These are phyloP conservation scores for Thunnus maccoyii DNA, from an alignment of 2,113 vertebrate species.

Conservation along the genomic window DNA sequence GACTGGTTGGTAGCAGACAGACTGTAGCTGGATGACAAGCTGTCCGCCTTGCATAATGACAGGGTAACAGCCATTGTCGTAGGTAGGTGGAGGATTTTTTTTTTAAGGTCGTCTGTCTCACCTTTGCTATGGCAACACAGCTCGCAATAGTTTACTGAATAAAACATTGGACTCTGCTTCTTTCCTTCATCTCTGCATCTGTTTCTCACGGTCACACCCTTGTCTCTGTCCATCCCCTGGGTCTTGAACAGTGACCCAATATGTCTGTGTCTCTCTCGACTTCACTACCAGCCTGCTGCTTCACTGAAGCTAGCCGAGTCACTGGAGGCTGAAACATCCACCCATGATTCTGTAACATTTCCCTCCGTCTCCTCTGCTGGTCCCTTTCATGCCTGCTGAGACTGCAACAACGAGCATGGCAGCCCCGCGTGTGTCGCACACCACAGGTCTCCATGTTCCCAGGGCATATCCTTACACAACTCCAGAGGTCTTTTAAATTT, in stretches of 20 bases:
- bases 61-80: neutral
- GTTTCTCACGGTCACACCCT: constrained; percentile 7
- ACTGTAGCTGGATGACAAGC: neutral
- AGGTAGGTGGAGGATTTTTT: neutral
- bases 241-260: constrained; percentile 5
- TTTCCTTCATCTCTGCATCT: neutral
- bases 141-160: neutral
- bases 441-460: constrained; percentile 53
- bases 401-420: constrained; percentile 56
- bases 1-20: constrained; percentile 6
- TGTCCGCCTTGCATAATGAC: neutral
- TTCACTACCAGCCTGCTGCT: constrained; percentile 24
- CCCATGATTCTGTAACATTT: constrained; percentile 38
- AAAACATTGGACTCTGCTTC: neutral
- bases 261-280: constrained; percentile 22
- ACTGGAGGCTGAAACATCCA: constrained; percentile 38
- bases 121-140: neutral
- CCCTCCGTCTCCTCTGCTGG: constrained; percentile 32
- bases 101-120: neutral
- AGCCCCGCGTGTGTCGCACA: constrained; percentile 33
- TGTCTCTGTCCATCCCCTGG: neutral
- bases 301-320: constrained; percentile 31
- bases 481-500: constrained; percentile 58
- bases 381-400: constrained; percentile 55
- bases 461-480: constrained; percentile 56